Evolutionary conservation across 2,797 vertebrate species (phyloP).

Genomic region (Toxotes lorentzi): DNA sequence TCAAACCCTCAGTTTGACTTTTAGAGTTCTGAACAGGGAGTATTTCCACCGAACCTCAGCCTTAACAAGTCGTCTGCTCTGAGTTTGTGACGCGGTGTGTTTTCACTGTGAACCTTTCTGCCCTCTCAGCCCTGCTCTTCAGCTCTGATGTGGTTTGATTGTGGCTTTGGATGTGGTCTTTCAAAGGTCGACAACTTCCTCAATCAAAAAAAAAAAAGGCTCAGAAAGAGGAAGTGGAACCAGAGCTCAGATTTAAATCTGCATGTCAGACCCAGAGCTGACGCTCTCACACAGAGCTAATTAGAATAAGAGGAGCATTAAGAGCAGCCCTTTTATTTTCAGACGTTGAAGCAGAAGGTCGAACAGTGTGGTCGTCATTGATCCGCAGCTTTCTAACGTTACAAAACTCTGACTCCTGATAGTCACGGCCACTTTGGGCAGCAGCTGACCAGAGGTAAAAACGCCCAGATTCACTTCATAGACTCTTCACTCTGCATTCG

Average conservation of each 20-base stretch:
- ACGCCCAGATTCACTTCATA: no score
- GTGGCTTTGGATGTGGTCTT: slow-evolving; percentile 12
- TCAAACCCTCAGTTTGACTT: no score
- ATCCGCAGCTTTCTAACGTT: neutral
- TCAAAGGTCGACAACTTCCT: slow-evolving; percentile 55
- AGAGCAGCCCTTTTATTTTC: no score
- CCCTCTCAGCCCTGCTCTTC: neutral
- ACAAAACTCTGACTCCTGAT: neutral
- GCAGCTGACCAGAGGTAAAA: no score
- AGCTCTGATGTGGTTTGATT: slow-evolving; percentile 46
- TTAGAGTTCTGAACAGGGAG: neutral
- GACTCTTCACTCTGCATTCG: neutral
- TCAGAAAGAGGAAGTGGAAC: slow-evolving; percentile 60
- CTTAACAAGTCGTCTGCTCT: neutral
- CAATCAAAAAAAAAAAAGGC: slow-evolving; percentile 10
- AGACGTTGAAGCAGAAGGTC: neutral
- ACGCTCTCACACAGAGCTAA: neutral
- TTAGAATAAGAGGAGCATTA: neutral
- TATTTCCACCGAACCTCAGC: neutral
- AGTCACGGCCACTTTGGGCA: neutral
- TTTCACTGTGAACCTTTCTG: neutral
- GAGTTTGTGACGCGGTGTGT: neutral
- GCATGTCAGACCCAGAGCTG: neutral
- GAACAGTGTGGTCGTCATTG: neutral
- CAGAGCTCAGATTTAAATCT: slow-evolving; percentile 31